Conservation (phyloP, 2,888 invertebrate genomes). For the Drosophila neonasuta region DNA sequence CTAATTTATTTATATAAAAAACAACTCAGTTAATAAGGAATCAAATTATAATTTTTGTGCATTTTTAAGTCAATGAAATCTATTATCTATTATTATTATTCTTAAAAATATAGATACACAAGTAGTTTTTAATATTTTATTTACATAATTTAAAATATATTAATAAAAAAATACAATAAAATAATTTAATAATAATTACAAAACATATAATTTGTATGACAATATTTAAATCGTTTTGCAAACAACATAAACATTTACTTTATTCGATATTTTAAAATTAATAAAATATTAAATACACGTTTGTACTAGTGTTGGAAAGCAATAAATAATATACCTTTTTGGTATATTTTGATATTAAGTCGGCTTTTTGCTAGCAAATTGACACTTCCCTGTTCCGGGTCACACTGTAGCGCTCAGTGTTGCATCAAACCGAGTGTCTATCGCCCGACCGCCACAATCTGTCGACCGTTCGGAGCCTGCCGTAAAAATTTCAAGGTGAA, state of each 20-base stretch:
- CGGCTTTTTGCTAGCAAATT: slow-evolving; percentile 14
- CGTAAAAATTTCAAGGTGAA: slow-evolving; percentile 75
- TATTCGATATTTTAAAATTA: background rate
- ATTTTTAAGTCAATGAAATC: no score
- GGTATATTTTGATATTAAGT: slow-evolving; percentile 1
- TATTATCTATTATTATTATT: background rate
- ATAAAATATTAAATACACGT: slow-evolving; percentile 8
- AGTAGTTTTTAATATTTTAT: background rate
- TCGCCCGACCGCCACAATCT: slow-evolving; percentile 60
- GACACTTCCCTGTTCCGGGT: slow-evolving; percentile 26
- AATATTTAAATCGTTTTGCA: background rate
- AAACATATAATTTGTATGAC: no score
- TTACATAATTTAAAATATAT: background rate
- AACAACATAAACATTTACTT: background rate
- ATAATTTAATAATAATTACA: background rate
- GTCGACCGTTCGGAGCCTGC: slow-evolving; percentile 61
- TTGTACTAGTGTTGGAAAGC: slow-evolving; percentile 14
- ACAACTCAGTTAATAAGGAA: no score
- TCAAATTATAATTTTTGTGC: no score
- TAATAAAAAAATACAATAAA: background rate
- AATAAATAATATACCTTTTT: background rate
- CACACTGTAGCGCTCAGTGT: slow-evolving; percentile 50
- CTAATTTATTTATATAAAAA: no score
- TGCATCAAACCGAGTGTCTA: slow-evolving; percentile 46
- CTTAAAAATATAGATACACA: background rate